Evolutionary conservation across 2,797 vertebrate species (phyloP).

Genomic region (Sebastiscus tertius): DNA sequence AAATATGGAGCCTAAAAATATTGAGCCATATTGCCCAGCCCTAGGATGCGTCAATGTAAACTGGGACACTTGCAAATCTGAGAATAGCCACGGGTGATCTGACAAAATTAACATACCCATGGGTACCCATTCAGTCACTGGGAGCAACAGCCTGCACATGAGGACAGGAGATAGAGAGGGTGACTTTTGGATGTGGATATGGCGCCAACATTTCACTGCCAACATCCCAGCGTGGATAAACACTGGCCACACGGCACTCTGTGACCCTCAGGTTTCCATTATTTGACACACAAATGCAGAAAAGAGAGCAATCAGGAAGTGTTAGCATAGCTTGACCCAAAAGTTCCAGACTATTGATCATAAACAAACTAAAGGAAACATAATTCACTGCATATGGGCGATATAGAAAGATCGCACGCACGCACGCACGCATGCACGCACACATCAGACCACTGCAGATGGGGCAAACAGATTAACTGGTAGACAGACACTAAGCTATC

Average conservation of each 20-base stretch:
- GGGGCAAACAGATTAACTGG: background rate
- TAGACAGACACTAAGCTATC: background rate
- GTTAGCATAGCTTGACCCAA: background rate
- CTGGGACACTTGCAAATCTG: slow-evolving; percentile 26
- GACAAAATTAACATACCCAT: slow-evolving; percentile 36
- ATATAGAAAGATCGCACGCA: background rate
- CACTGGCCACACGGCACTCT: slow-evolving; percentile 34
- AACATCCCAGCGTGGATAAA: slow-evolving; percentile 61
- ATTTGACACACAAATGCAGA: slow-evolving; percentile 25
- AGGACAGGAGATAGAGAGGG: background rate
- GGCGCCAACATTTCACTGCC: slow-evolving; percentile 37
- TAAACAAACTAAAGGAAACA: background rate
- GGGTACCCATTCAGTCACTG: slow-evolving; percentile 22
- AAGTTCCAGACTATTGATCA: background rate
- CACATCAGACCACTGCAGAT: background rate
- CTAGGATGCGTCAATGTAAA: slow-evolving; percentile 11
- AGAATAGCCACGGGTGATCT: slow-evolving; percentile 22
- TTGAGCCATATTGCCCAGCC: background rate
- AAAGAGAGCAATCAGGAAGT: background rate
- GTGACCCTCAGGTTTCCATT: slow-evolving; percentile 22
- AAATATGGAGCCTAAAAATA: background rate
- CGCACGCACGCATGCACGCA: background rate
- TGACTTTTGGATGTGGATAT: slow-evolving; percentile 12
- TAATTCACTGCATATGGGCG: background rate
- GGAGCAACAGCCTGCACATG: slow-evolving; percentile 21